A percentile compares a stretch with the other conserved stretches of the same genome.
phyloP scores from a whole-genome alignment of 2,113 vertebrate genomes.

The Hippocampus zosterae region DNA sequence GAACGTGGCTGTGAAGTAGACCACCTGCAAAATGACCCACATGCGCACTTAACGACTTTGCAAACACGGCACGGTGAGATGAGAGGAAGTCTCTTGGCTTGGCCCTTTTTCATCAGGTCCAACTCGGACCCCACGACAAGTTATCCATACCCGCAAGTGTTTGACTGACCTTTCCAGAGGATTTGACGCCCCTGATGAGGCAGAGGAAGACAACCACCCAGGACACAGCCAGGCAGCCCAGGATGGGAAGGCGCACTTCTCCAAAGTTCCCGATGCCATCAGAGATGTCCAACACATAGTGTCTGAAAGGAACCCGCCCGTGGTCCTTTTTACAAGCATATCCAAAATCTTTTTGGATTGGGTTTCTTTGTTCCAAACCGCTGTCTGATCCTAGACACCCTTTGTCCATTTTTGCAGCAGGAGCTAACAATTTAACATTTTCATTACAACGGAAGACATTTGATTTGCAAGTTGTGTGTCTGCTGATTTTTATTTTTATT shows the following conservation, averaged over 20 bases:
- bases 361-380: not conserved
- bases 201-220: conserved; percentile 98
- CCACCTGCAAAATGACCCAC: conserved; percentile 75
- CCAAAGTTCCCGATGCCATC: conserved; percentile 92
- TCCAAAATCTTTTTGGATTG: not conserved
- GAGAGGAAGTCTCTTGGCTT: not conserved
- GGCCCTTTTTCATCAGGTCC: not conserved
- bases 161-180: conserved; percentile 89
- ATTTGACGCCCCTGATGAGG: conserved; percentile 95
- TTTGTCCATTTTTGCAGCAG: not conserved
- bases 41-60: not conserved
- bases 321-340: not conserved
- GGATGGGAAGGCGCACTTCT: conserved; percentile 87
- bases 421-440: not conserved
- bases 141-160: not conserved
- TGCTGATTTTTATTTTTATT: too few relatives aligned
- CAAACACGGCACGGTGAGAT: not conserved
- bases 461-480: not conserved
- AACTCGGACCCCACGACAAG: not conserved
- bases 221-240: conserved; percentile 89
- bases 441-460: not conserved
- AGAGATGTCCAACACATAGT: conserved; percentile 88
- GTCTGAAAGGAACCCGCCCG: conserved; percentile 64
- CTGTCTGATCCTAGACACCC: not conserved
- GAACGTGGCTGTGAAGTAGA: conserved; percentile 97